Percentiles rank a stretch among this genome's conserved stretches.
phyloP scores from a whole-genome alignment of 2,888 invertebrate genomes.

The Cerastoderma edule region DNA sequence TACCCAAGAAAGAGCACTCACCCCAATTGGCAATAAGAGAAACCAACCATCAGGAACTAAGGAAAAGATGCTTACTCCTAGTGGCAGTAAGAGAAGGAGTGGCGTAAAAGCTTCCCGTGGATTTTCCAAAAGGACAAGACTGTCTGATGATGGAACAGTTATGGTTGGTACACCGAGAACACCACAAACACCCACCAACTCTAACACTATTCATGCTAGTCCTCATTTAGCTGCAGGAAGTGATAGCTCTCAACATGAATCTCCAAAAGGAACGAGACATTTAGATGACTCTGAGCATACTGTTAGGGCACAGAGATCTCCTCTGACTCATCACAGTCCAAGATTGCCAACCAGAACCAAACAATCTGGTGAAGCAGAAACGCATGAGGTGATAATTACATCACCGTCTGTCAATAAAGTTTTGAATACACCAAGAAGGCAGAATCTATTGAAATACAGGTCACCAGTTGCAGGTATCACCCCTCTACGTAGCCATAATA shows the following conservation, averaged over 20 bases:
- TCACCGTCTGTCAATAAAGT: neutral
- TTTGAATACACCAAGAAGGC: neutral
- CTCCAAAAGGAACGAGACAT: neutral
- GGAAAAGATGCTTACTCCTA: neutral
- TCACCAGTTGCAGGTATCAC: constrained; percentile 5
- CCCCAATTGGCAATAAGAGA: too few species aligned
- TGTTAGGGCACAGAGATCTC: too few species aligned
- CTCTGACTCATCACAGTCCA: neutral
- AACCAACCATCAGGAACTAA: too few species aligned
- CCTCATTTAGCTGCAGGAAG: too few species aligned
- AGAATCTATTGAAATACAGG: constrained; percentile 3
- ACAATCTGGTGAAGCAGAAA: too few species aligned
- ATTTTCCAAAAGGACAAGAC: constrained; percentile 6
- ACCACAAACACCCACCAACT: too few species aligned
- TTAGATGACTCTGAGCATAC: neutral
- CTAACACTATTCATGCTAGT: too few species aligned
- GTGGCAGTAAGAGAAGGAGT: neutral
- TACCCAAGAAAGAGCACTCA: too few species aligned
- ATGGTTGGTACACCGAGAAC: too few species aligned
- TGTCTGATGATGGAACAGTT: neutral
- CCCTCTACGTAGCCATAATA: neutral
- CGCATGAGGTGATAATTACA: too few species aligned
- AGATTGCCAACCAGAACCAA: too few species aligned
- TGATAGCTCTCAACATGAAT: too few species aligned
- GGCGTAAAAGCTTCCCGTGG: constrained; percentile 7